Evolutionary conservation across 2,113 vertebrate genomes (phyloP), one percentile per base, ranked within the genome.

Genomic region (Pollachius pollachius): DNA sequence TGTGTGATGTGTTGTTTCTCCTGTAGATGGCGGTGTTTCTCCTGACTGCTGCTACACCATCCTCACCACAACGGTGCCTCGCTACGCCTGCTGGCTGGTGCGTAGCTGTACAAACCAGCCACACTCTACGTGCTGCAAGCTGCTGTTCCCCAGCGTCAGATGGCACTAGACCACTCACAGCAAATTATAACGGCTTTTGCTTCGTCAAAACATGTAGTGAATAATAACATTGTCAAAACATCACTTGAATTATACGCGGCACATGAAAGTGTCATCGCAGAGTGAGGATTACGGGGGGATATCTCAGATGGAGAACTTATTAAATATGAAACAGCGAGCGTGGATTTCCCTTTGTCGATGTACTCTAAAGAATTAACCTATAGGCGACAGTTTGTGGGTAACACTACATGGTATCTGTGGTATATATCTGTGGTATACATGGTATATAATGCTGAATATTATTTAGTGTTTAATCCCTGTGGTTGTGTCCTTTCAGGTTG

Each of bases 81-180:
- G 94, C 72, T 94, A 94, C 0, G 84, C 92, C 23, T 96, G 94
- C 84, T 99, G 97, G 96, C 90, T 95, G 95, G 96, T 98, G 81
- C 77, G 93, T 89, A 54, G 5, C 1, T 5, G 52, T 57, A 15
- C 61, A 60, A 2, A 21, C 58, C n/a, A 19, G n/a, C 5, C 1
- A 19, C n/a, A 9, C 7, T 57, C 18, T 12, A 60, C 58, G 21
- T 12, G n/a, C n/a, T 21, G 21, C 41, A 48, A 2, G 41, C 12
- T 12, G 41, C 41, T 11, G 41, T 48, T 48, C 4, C 4, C 30
- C 4, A 13, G 19, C 21, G 8, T 60, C 58, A 21, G 5, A 17
- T 58, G 56, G 16, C n/a, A 17, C 5, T 4, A 58, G 15, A 17
- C 21, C 17, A 19, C 58, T n/a, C 17, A 12, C 58, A 19, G 58